Percentiles rank a stretch among this genome's conserved stretches.
Conservation (phyloP, 2,113 vertebrate species). For the Tamias sibiricus region DNA sequence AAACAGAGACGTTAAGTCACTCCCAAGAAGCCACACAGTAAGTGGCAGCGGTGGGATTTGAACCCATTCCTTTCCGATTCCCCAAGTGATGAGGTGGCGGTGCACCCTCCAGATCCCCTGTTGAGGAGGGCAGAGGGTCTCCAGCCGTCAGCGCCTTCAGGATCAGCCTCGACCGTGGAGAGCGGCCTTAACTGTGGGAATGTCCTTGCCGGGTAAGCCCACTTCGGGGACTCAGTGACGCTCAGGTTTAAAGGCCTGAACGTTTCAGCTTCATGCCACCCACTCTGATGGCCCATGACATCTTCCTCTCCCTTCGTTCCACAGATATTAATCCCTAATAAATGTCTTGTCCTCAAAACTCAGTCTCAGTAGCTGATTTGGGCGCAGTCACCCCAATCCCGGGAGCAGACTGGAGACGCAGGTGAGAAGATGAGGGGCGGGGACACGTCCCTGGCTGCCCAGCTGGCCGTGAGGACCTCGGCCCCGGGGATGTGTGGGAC, state of each 20-base stretch:
- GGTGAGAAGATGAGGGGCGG: too few relatives aligned
- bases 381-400: neutral
- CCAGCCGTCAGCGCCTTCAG: too few relatives aligned
- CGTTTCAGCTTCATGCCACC: neutral
- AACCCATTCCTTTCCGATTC: neutral
- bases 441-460: too few relatives aligned
- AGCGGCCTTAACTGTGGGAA: neutral
- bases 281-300: neutral
- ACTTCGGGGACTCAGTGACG: neutral
- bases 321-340: neutral
- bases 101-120: neutral
- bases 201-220: neutral
- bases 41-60: neutral
- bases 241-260: neutral
- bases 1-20: neutral
- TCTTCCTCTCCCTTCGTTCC: neutral
- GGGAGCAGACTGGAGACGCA: neutral
- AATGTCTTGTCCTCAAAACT: neutral
- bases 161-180: neutral
- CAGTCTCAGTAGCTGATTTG: neutral
- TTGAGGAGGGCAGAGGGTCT: too few relatives aligned
- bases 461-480: neutral
- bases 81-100: neutral
- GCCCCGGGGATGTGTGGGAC: neutral
- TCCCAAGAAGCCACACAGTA: neutral